Evolutionary conservation across 2,797 vertebrate genomes (phyloP), one percentile per base, ranked within the genome.

Genomic region (Naso thynnoides): DNA sequence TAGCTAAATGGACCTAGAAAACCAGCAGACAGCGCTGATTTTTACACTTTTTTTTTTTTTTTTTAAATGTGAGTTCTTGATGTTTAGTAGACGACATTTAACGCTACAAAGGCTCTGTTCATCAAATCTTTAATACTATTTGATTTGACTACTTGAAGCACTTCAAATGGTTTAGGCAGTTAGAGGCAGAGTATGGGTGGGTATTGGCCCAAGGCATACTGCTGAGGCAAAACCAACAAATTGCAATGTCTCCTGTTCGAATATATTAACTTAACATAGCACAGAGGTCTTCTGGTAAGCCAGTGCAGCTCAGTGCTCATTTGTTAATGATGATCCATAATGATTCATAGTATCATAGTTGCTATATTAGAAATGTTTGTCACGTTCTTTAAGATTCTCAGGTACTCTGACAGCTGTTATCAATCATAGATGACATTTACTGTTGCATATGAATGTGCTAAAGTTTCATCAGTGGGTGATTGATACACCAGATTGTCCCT

Each of bases 361-460:
- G 16, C 29, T 49, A 8, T 47, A 76, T 78, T 58, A 68, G 41
- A 67, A 77, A 75, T 67, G 66, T 80, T 79, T 77, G 53, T 73
- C 63, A 77, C 50, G 66, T 55, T n/a, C 65, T 80, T 73, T 29
- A 63, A 57, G 65, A 73, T 66, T 77, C 53, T 60, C 78, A 78
- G 76, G 73, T 72, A 70, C 52, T 33, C 48, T 14, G 29, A 41
- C 65, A 45, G 62, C 60, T 66, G 67, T 57, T 82, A 88, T 89
- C 81, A 79, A 80, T 89, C 87, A 88, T 16, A 29, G 54, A 48
- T 62, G 73, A 58, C 77, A 64, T 80, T 78, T 63, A 74, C 70
- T 76, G 69, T 73, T 84, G 74, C 79, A 85, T 86, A 83, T 85
- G 79, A 81, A 82, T 82, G 79, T 21, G 7, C 39, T 72, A 55